Evolutionary conservation across 2,797 vertebrate genomes (phyloP).

Genomic region (Leucoraja ocellata): DNA sequence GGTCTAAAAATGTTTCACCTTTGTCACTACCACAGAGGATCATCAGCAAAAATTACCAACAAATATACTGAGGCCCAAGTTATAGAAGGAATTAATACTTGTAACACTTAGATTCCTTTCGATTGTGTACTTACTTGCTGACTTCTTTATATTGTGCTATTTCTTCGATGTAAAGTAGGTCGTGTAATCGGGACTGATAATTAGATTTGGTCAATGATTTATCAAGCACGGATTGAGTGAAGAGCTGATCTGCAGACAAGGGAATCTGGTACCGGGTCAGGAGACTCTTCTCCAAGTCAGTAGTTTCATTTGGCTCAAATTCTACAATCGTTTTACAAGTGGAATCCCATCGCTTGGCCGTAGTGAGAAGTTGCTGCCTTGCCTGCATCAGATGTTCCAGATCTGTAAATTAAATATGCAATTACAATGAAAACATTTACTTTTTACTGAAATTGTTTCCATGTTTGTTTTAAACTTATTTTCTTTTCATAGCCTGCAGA

Average conservation of each 20-base stretch:
- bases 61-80: slow-evolving; percentile 21
- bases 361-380: slow-evolving; percentile 86
- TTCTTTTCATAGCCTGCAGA: neutral
- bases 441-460: neutral
- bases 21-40: neutral
- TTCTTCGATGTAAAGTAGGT: slow-evolving; percentile 97
- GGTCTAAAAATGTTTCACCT: neutral
- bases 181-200: slow-evolving; percentile 91
- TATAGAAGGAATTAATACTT: slow-evolving; percentile 35
- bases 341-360: slow-evolving; percentile 93
- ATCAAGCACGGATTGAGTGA: slow-evolving; percentile 96
- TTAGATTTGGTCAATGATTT: slow-evolving; percentile 89
- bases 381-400: slow-evolving; percentile 93
- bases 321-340: slow-evolving; percentile 93
- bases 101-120: neutral
- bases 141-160: slow-evolving; percentile 99
- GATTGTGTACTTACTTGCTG: slow-evolving; percentile 87
- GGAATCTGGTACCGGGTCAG: slow-evolving; percentile 96
- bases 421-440: slow-evolving; percentile 1
- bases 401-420: slow-evolving; percentile 58
- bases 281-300: slow-evolving; percentile 90
- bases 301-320: slow-evolving; percentile 88
- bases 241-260: slow-evolving; percentile 95
- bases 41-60: neutral
- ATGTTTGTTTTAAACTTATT: neutral